phyloP scores from a whole-genome alignment of 2,888 invertebrate species.

The Nysson spinosus region DNA sequence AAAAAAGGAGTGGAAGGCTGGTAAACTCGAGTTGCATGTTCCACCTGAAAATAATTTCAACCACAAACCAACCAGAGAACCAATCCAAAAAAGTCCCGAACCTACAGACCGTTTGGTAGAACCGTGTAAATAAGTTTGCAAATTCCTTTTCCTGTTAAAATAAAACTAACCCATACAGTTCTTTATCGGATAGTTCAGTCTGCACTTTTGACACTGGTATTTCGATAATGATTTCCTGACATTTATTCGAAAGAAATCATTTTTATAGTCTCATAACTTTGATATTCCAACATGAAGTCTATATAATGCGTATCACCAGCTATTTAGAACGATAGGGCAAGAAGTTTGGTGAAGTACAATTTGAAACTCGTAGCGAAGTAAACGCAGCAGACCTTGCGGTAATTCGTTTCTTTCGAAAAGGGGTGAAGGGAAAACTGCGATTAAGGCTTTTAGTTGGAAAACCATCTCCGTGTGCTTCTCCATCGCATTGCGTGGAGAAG shows the following conservation, averaged over 20 bases:
- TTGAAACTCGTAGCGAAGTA: slow-evolving; percentile 39
- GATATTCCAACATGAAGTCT: no score
- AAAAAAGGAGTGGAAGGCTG: background rate
- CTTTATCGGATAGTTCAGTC: background rate
- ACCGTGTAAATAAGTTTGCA: slow-evolving; percentile 26
- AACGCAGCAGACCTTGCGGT: slow-evolving; percentile 36
- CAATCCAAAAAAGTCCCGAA: slow-evolving; percentile 26
- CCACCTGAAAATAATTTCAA: slow-evolving; percentile 39
- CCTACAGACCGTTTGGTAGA: slow-evolving; percentile 6
- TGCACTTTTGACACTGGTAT: slow-evolving; percentile 13
- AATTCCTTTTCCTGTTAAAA: slow-evolving; percentile 24
- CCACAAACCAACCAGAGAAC: slow-evolving; percentile 5
- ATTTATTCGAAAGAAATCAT: no score
- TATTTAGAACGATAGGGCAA: slow-evolving; percentile 27
- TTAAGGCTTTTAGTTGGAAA: slow-evolving; percentile 67
- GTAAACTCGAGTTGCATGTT: background rate
- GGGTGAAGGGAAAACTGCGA: slow-evolving; percentile 60
- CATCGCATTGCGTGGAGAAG: slow-evolving; percentile 37
- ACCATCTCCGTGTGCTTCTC: slow-evolving; percentile 43
- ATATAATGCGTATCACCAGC: no score
- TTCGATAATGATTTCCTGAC: no score
- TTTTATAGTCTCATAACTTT: no score
- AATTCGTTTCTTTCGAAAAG: slow-evolving; percentile 57
- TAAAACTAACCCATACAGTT: background rate
- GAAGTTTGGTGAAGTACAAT: slow-evolving; percentile 25